phyloP scores from a whole-genome alignment of 2,888 invertebrate species.

The Machimus rusticus region DNA sequence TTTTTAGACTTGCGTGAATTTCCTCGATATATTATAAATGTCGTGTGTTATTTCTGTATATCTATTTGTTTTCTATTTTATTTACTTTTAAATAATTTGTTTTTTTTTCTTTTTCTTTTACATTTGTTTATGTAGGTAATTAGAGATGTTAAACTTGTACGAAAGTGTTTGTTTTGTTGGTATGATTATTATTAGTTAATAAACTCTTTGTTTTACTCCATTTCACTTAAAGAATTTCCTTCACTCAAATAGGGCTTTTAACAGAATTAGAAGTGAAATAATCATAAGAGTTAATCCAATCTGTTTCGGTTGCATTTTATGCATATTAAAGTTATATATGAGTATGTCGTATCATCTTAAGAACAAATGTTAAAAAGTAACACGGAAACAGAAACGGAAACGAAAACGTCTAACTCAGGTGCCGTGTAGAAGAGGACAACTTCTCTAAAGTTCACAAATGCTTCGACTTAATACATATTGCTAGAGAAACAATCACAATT shows the following conservation, averaged over 20 bases:
- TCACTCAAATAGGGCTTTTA: conserved; percentile 27
- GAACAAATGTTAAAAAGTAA: neutral
- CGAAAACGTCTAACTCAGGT: neutral
- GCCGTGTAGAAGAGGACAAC: neutral
- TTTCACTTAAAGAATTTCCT: neutral
- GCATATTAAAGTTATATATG: neutral
- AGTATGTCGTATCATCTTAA: neutral
- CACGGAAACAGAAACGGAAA: neutral
- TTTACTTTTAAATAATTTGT: conserved; percentile 1
- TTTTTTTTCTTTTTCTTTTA: neutral
- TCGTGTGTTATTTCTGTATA: neutral
- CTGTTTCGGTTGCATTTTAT: neutral
- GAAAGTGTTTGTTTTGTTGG: conserved; percentile 18
- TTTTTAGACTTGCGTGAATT: neutral
- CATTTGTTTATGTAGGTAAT: conserved; percentile 17
- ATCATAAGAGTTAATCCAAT: neutral
- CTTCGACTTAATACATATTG: conserved; percentile 17
- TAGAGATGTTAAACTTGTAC: conserved; percentile 34
- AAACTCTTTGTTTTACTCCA: neutral
- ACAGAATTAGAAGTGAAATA: conserved; percentile 3
- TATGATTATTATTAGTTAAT: conserved; percentile 4
- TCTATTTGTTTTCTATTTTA: neutral
- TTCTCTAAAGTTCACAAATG: neutral
- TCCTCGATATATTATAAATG: conserved; percentile 7
- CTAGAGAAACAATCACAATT: conserved; percentile 34